Evolutionary conservation across 2,888 invertebrate genomes (phyloP).

Genomic region (Lutraria lutraria): DNA sequence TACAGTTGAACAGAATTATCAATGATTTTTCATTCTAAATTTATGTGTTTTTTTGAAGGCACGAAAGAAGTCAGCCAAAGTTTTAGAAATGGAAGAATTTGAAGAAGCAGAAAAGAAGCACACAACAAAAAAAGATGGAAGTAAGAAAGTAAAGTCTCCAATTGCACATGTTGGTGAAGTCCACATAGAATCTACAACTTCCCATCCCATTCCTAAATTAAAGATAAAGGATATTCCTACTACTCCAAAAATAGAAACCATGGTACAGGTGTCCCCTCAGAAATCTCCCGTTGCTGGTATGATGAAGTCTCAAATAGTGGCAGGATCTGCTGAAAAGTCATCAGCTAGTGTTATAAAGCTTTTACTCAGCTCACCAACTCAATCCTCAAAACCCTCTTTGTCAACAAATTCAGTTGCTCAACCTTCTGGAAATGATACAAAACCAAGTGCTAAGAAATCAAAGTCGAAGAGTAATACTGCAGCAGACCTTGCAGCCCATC

Average conservation of each 20-base stretch:
- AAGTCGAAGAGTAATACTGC: slow-evolving; percentile 60
- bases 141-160: slow-evolving; percentile 51
- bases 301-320: slow-evolving; percentile 44
- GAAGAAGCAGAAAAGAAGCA: slow-evolving; percentile 83
- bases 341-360: slow-evolving; percentile 82
- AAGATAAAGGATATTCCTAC: slow-evolving; percentile 62
- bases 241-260: slow-evolving; percentile 54
- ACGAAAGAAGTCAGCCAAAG: slow-evolving; percentile 97
- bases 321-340: slow-evolving; percentile 39
- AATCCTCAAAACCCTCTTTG: slow-evolving; percentile 73
- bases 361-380: slow-evolving; percentile 80
- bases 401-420: slow-evolving; percentile 72
- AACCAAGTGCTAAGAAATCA: slow-evolving; percentile 36
- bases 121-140: slow-evolving; percentile 64
- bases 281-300: slow-evolving; percentile 40
- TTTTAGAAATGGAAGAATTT: slow-evolving; percentile 95
- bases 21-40: not conserved
- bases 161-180: slow-evolving; percentile 7
- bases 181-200: not conserved
- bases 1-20: too few relatives aligned
- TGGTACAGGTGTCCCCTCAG: slow-evolving; percentile 39
- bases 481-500: slow-evolving; percentile 14
- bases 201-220: slow-evolving; percentile 42
- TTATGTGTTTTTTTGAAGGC: slow-evolving; percentile 7
- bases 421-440: slow-evolving; percentile 41